Conservation (phyloP, 35 echinoderm and acorn worm species). For the Holothuria glaberrima region DNA sequence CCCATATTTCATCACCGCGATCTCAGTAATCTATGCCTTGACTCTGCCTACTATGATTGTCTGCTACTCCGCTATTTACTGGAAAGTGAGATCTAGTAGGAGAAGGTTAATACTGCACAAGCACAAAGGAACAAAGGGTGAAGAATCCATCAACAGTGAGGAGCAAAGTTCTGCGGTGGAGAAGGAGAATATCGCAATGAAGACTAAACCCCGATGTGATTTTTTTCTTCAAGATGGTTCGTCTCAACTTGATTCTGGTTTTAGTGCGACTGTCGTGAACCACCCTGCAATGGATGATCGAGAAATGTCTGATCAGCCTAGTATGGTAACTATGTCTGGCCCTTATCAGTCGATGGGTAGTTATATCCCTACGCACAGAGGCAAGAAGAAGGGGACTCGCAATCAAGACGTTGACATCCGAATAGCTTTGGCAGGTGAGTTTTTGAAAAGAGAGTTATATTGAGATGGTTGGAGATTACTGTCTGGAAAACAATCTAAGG, state of each 20-base stretch:
- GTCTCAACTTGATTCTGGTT: background rate
- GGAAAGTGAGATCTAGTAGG: background rate
- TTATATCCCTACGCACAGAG: background rate
- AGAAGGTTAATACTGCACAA: background rate
- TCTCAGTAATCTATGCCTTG: background rate
- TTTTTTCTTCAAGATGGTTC: background rate
- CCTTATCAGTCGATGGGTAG: background rate
- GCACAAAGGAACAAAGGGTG: background rate
- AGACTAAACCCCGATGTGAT: background rate
- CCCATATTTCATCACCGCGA: background rate
- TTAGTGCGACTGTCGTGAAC: background rate
- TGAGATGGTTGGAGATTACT: background rate
- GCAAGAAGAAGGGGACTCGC: background rate
- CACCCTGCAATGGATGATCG: background rate
- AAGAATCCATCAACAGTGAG: background rate
- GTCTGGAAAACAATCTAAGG: no score
- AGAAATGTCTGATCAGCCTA: background rate
- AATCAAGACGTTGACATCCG: background rate
- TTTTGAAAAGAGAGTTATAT: background rate
- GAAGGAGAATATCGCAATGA: background rate
- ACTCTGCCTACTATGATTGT: background rate
- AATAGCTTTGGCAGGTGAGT: background rate
- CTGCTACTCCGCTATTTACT: constrained; percentile 10
- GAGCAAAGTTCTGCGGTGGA: background rate
- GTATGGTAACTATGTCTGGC: background rate